Conservation (phyloP, 2,113 vertebrate genomes). For the Orycteropus afer region DNA sequence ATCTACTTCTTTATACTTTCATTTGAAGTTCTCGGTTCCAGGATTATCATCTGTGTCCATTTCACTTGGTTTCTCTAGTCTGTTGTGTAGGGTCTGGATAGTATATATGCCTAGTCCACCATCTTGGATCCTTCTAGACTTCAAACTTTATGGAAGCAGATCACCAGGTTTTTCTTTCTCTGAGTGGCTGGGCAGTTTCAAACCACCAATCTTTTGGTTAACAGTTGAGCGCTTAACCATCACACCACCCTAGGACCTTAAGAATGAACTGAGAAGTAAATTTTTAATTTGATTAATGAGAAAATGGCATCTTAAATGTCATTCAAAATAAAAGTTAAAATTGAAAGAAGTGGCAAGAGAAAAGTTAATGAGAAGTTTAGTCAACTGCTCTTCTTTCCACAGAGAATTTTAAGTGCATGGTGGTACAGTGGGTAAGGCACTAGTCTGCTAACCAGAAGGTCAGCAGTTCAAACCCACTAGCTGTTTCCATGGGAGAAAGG, state of each 20-base stretch:
- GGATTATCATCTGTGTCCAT: too few species aligned
- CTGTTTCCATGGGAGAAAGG: too few species aligned
- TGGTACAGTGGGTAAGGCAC: too few species aligned
- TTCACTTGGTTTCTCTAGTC: too few species aligned
- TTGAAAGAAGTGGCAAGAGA: background rate
- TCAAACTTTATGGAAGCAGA: background rate
- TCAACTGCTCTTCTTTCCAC: background rate
- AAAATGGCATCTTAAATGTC: background rate
- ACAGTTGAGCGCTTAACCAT: background rate
- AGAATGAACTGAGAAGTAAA: rapidly evolving
- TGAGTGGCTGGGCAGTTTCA: background rate
- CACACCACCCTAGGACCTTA: background rate
- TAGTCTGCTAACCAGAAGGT: too few species aligned
- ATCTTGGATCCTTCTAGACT: too few species aligned
- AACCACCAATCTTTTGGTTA: background rate
- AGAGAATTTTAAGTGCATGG: background rate
- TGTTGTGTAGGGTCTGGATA: too few species aligned
- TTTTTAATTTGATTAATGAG: background rate
- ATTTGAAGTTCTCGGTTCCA: too few species aligned
- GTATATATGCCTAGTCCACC: too few species aligned
- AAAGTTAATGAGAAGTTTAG: background rate
- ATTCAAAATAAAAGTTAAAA: background rate
- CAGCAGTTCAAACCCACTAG: too few species aligned
- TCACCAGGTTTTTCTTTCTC: background rate
- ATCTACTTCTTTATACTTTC: too few species aligned